Evolutionary conservation across 2,113 vertebrate species (phyloP), one percentile per base, ranked within the genome.

Genomic region (Gulo gulo): DNA sequence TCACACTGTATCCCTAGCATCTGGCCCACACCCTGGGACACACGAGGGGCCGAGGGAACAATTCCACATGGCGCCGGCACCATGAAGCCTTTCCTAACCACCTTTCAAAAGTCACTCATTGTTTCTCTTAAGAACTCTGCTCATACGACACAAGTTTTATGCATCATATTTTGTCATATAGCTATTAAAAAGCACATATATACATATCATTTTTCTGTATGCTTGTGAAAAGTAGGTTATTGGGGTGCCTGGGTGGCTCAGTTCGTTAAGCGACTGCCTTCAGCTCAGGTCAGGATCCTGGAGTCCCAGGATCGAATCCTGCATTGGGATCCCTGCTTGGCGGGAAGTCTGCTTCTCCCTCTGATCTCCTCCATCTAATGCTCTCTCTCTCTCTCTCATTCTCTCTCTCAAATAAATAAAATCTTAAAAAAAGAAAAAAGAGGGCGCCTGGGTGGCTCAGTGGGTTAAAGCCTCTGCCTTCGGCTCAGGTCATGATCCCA

Each of bases 101-200:
- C 34, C 29, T 80, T 52, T 21, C 34, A 45, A 57, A 95, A 93
- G 29, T 18, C 83, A 47, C 36, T 23, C 16, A 9, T 15, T 76
- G 45, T 67, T 86, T 94, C 84, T 78, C 59, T 71, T 71, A 91
- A 91, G 16, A 82, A n/a, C 45, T 20, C 16, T 91, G 78, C 36
- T 65, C 31, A 42, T 34, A 55, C 39, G 42, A 29, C 55, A 81
- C 20, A 74, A 4, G 76, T 61, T 92, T 78, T 61, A 95, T 63
- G 14, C 80, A 90, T 95, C 45, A 85, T 24, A 78, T 81, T 74
- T 78, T 91, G 26, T 78, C 81, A 55, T 15, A n/a, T 76, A n/a
- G 36, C 36, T 91, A 78, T 81, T 88, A 82, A 88, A 97, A 95
- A 95, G 29, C 12, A 71, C 84, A 2, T 26, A 69, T 79, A 80